phyloP scores from a whole-genome alignment of 2,797 vertebrate species.

The Ceyx erithaca region DNA sequence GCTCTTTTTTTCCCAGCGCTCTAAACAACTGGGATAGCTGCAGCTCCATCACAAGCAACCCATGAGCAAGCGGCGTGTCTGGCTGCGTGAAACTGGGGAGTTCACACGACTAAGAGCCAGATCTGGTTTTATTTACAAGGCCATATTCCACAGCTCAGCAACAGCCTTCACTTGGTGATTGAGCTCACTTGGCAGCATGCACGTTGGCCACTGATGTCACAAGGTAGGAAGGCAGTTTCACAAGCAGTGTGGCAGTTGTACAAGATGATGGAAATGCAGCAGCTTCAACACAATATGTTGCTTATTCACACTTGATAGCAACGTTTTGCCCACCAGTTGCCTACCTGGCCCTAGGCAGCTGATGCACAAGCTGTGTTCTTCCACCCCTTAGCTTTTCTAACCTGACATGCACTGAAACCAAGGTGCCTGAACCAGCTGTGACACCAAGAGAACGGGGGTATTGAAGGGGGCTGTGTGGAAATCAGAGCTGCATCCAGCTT shows the following conservation, averaged over 20 bases:
- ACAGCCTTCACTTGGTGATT: fast-evolving
- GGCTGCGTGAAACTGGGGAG: not conserved
- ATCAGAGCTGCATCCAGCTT: not conserved
- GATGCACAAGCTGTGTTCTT: not conserved
- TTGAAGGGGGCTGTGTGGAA: fast-evolving
- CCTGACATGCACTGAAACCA: fast-evolving
- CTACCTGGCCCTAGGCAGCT: not conserved
- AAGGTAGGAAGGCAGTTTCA: not conserved
- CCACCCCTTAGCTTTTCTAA: not conserved
- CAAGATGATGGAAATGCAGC: not conserved
- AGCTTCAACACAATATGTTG: not conserved
- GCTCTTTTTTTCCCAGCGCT: not conserved
- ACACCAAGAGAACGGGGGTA: not conserved
- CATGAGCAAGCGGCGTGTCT: fast-evolving
- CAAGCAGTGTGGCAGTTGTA: not conserved
- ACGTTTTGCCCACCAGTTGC: not conserved
- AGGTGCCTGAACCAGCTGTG: not conserved
- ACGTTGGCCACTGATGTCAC: fast-evolving
- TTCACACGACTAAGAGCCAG: not conserved
- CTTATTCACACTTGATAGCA: not conserved
- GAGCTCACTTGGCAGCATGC: fast-evolving
- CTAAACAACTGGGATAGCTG: not conserved
- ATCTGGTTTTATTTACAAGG: not conserved
- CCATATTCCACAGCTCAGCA: not conserved
- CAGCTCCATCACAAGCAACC: not conserved